Base-by-base conservation (phyloP, 1,140 invertebrate species). In the Bicyclus anynana region DNA sequence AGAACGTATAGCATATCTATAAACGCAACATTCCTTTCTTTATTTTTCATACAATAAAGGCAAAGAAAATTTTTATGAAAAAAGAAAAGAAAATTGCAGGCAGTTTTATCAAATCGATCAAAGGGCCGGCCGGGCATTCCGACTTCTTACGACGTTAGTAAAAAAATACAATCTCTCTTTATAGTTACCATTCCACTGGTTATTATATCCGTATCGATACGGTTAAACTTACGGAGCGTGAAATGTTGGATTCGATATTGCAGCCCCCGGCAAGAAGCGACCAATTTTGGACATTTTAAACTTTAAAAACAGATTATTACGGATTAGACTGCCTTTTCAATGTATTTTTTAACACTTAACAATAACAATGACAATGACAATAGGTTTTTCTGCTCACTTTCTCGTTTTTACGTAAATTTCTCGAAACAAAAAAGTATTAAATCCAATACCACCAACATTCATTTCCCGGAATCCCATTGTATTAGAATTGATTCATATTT, bases 141-240 rank as follows among this genome's bases (percentile, higher is more conserved):
- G 69, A 84, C 72, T 82, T 80, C 81, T 87, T 87, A 87, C 79
- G 84, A 87, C 82, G 80, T 79, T 85, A 87, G 80, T 85, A 87
- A 87, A 86, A n/a, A 87, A 87, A 87, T 79, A 84, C 84, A 87
- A 87, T 87, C 81, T 86, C 74, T 81, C 84, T 87, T 87, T 87
- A 87, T 87, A 86, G 84, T 87, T 86, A 87, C 78, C 81, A 86
- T 86, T 87, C 69, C 80, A 80, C 81, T 85, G 82, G 84, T 84
- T 87, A 87, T 87, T 85, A 84, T 87, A 84, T 85, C 78, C 78
- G 77, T 83, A 77, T 81, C 80, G 84, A 80, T 80, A 84, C 77
- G 73, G 70, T 69, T 69, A 74, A 76, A 71, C 75, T 84, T 83
- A 83, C 84, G 75, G 80, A 85, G 61, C 84, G 84, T 87, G 82